phyloP scores from a whole-genome alignment of 2,888 invertebrate species.

The Fragum whitleyi region DNA sequence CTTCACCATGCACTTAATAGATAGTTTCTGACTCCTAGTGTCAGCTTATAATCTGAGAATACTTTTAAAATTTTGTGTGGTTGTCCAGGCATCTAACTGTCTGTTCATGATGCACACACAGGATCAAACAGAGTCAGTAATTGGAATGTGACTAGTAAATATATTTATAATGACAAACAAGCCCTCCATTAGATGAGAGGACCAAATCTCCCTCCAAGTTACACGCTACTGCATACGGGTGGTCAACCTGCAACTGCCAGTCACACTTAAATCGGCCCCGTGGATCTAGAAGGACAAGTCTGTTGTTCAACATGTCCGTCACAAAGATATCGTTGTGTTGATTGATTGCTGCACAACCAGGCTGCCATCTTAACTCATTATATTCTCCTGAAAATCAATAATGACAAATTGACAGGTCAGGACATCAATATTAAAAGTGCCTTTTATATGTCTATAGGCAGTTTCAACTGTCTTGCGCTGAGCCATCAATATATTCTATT shows the following conservation, averaged over 20 bases:
- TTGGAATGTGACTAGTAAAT: not conserved
- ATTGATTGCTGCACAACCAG: constrained; percentile 62
- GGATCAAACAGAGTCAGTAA: not conserved
- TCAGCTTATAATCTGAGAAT: too few relatives aligned
- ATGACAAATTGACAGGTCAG: not conserved
- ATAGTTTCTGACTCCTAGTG: too few relatives aligned
- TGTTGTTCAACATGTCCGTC: constrained; percentile 54
- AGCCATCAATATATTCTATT: too few relatives aligned
- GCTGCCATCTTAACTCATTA: constrained; percentile 33
- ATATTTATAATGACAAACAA: constrained; percentile 37
- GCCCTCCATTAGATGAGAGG: constrained; percentile 54
- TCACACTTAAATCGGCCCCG: constrained; percentile 56
- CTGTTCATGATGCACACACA: too few relatives aligned
- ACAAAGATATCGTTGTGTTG: constrained; percentile 62
- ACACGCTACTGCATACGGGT: constrained; percentile 47
- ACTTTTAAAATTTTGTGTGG: too few relatives aligned
- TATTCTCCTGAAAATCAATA: constrained; percentile 56
- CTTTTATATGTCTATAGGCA: too few relatives aligned
- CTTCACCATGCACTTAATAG: too few relatives aligned
- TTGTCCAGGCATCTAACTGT: too few relatives aligned
- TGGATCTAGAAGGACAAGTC: constrained; percentile 52
- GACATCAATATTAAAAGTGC: too few relatives aligned
- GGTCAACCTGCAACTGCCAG: constrained; percentile 52
- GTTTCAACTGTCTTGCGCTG: too few relatives aligned
- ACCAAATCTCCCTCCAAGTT: constrained; percentile 53